A percentile compares a stretch with the other conserved stretches of the same genome.
Conservation (phyloP, 2,113 vertebrate genomes). For the Macquaria australasica region DNA sequence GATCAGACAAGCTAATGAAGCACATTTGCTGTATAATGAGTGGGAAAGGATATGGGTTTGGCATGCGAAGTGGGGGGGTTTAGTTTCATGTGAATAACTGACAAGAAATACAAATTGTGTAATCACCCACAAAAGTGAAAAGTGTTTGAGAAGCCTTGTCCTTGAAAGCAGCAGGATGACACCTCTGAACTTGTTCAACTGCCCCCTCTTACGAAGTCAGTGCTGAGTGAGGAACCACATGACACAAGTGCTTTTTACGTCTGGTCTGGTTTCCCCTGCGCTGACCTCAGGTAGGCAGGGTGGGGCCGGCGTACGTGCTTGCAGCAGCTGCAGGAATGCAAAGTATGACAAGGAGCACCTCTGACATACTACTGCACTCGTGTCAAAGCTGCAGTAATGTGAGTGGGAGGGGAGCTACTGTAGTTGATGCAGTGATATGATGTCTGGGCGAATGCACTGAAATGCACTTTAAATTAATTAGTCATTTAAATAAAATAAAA, state of each 20-base stretch:
- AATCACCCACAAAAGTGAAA: neutral
- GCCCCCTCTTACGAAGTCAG: neutral
- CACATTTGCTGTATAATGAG: constrained; percentile 21
- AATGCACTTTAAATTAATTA: neutral
- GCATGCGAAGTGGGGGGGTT: neutral
- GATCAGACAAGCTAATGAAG: constrained; percentile 52
- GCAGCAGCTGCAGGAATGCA: constrained; percentile 50
- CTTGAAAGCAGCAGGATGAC: neutral
- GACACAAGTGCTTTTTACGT: neutral
- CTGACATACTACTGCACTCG: neutral
- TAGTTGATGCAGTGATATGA: neutral
- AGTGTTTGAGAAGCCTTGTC: neutral
- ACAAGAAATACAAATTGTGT: neutral
- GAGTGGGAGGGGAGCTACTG: neutral
- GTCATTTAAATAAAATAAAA: too few species aligned
- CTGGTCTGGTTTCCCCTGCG: constrained; percentile 18
- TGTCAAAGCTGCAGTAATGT: neutral
- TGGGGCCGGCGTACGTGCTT: constrained; percentile 26
- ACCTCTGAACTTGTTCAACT: neutral
- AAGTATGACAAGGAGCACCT: constrained; percentile 30
- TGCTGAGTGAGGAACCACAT: constrained; percentile 7
- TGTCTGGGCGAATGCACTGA: neutral
- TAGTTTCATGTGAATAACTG: neutral
- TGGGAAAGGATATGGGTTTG: neutral
- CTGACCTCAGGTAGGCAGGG: constrained; percentile 48